Evolutionary conservation across 2,888 invertebrate genomes (phyloP), one percentile per base, ranked within the genome.

Genomic region (Trissolcus brochymenae): DNA sequence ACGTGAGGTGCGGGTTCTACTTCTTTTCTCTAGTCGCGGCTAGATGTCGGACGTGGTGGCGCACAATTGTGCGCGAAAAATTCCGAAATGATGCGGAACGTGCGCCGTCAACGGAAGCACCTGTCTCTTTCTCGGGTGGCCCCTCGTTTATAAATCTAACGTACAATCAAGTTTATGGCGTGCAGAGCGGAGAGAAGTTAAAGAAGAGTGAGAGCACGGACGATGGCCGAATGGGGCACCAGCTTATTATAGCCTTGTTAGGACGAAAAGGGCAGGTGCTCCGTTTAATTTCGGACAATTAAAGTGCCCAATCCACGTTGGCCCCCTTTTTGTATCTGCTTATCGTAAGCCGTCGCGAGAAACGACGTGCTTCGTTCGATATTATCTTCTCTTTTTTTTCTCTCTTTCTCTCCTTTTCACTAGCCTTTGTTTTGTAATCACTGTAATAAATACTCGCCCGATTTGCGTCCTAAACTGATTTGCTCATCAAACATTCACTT

Each of bases 241-340:
- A 83, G 85, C 84, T 88, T 88, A 88, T 88, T 88, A 87, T 85
- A 81, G 84, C 79, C 87, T 88, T 88, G 88, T 88, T 79, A 79
- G 73, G 78, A 79, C 79, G 81, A 72, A 81, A 82, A 82, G 81
- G 84, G 85, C 87, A 87, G 87, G 85, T 87, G 87, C 85, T 84
- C 84, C 87, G 86, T 87, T 88, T 88, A 86, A 87, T 87, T 87
- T 87, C 82, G 84, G 85, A 88, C 88, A 88, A 88, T 88, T 88
- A 87, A 88, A 88, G 86, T 87, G 85, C 81, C 81, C 83, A 82
- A 79, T 84, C 80, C 80, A 53, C 72, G 82, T 81, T 81, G 40
- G 56, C 57, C 72, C 76, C 86, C 82, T 81, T 81, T 68, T 60
- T 54, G 61, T 68, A 57, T 59, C 72, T 66, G 49, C 64, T 71